These are phyloP conservation scores for Lateolabrax maculatus DNA, from an alignment of 2,797 vertebrate species.

Conservation along the genomic window DNA sequence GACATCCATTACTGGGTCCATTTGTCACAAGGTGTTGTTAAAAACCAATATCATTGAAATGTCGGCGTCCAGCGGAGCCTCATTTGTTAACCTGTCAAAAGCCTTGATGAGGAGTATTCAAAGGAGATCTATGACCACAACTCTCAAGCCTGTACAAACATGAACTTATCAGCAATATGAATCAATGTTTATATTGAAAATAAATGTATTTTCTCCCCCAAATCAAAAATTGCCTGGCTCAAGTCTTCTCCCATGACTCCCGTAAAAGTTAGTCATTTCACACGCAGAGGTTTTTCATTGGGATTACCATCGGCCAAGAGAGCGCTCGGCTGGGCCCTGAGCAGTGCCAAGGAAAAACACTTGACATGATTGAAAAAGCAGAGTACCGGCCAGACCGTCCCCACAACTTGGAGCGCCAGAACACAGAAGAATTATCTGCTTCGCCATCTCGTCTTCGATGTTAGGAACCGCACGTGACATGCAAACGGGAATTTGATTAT, in stretches of 20 bases:
- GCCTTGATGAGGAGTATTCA: constrained; percentile 40
- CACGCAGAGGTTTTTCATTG: constrained; percentile 75
- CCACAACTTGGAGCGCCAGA: constrained; percentile 25
- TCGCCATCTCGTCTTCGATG: constrained; percentile 50
- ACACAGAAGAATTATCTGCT: constrained; percentile 48
- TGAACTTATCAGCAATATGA: constrained; percentile 24
- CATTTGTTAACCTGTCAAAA: constrained; percentile 61
- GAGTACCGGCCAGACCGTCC: constrained; percentile 66
- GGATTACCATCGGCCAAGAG: constrained; percentile 65
- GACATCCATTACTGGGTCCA: constrained; percentile 19
- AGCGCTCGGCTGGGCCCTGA: constrained; percentile 55
- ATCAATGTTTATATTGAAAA: not conserved
- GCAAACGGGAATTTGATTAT: constrained; percentile 52
- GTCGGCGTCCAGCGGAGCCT: constrained; percentile 11
- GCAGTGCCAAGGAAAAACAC: constrained; percentile 81
- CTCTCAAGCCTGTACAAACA: constrained; percentile 26
- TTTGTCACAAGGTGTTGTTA: constrained; percentile 36
- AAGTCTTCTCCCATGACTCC: constrained; percentile 56
- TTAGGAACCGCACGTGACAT: constrained; percentile 39
- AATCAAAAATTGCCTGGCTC: constrained; percentile 61
- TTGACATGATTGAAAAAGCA: constrained; percentile 84
- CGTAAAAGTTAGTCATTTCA: constrained; percentile 73
- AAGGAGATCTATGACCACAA: constrained; percentile 35
- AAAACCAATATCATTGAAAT: constrained; percentile 44
- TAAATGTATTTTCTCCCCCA: constrained; percentile 13